These are phyloP conservation scores for Cyclophora punctaria DNA, from an alignment of 2,888 invertebrate species.

Conservation along the genomic window DNA sequence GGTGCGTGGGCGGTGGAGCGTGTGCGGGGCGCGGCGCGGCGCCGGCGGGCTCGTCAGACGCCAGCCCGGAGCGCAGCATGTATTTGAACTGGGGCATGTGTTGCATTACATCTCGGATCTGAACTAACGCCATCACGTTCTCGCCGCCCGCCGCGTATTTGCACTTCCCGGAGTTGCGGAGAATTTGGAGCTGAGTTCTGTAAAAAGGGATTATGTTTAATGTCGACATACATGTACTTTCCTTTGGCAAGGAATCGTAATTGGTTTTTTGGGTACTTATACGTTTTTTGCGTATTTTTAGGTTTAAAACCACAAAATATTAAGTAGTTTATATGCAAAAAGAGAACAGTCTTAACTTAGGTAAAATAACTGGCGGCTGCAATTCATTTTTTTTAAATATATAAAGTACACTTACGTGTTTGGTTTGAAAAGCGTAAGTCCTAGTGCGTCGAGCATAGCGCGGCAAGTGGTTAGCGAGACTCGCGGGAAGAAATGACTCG, in stretches of 20 bases:
- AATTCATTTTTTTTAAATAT: too few species aligned
- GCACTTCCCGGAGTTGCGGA: constrained; percentile 85
- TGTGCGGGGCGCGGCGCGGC: constrained; percentile 28
- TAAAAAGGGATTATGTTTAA: background rate
- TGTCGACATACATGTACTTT: too few species aligned
- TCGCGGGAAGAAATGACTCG: constrained; percentile 86
- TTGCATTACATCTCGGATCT: constrained; percentile 87
- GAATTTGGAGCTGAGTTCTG: constrained; percentile 84
- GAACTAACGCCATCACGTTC: constrained; percentile 85
- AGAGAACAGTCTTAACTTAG: background rate
- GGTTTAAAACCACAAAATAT: too few species aligned
- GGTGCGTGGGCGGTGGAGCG: constrained; percentile 27
- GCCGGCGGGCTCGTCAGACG: constrained; percentile 38
- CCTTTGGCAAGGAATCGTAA: too few species aligned
- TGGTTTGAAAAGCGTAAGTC: constrained; percentile 86
- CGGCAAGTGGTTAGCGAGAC: constrained; percentile 84
- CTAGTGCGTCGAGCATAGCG: constrained; percentile 86
- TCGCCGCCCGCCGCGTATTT: constrained; percentile 76
- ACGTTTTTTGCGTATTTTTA: too few species aligned
- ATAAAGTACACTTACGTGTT: constrained; percentile 79
- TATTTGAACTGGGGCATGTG: constrained; percentile 92
- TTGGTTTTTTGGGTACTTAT: too few species aligned
- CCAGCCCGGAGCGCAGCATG: constrained; percentile 78
- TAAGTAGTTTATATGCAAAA: background rate
- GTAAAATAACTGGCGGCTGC: too few species aligned